Conservation (phyloP, 2,888 invertebrate genomes). For the Sipha maydis region DNA sequence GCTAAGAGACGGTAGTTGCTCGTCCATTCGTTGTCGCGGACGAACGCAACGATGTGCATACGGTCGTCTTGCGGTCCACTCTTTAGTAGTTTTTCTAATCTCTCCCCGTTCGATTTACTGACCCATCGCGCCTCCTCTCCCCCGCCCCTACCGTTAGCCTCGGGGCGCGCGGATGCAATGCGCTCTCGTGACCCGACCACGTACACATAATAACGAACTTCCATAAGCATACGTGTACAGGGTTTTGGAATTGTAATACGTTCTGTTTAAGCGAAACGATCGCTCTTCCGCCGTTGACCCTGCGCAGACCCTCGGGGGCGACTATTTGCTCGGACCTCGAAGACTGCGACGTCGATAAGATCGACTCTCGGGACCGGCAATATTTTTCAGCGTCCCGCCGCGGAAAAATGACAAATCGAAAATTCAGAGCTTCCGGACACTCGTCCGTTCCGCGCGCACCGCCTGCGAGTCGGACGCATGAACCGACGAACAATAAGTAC, state of each 20-base stretch:
- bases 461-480: not conserved
- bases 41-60: not conserved
- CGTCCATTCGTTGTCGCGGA: not conserved
- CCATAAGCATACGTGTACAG: not conserved
- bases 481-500: not conserved
- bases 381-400: not conserved
- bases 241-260: not conserved
- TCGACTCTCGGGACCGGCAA: not conserved
- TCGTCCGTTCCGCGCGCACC: not conserved
- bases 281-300: not conserved
- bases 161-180: not conserved
- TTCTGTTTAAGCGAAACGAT: slow-evolving; percentile 12
- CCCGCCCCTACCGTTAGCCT: not conserved
- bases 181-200: not conserved
- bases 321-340: not conserved
- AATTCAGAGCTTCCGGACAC: not conserved
- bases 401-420: not conserved
- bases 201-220: not conserved
- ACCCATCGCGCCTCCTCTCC: not conserved
- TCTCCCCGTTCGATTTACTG: not conserved
- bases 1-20: not conserved
- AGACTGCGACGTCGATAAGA: slow-evolving; percentile 1
- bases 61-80: not conserved
- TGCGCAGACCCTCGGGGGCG: not conserved
- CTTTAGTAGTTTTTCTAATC: not conserved